Evolutionary conservation across 2,113 vertebrate genomes (phyloP), one percentile per base, ranked within the genome.

Genomic region (Syngnathus floridae): DNA sequence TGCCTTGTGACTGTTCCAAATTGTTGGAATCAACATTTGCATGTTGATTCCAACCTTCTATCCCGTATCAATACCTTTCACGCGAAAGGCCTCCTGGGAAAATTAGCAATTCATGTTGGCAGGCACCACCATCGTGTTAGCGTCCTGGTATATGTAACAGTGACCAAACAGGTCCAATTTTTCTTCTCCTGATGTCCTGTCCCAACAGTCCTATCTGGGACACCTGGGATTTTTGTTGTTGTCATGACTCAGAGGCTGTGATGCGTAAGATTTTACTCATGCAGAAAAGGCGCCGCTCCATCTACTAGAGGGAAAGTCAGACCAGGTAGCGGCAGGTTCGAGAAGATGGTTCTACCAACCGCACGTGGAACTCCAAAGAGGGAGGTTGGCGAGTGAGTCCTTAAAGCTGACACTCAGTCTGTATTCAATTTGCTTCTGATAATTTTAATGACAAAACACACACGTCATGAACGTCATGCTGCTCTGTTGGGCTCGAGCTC

Each of bases 231-330:
- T 9, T 3, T 16, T 36, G 26, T 35, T 5, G 12, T 12, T 35
- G 0, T 8, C 26, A 19, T 80, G 82, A 84, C 13, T 84, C 80
- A 82, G 46, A 45, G 54, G 66, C 64, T 31, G 26, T 31, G 26
- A 65, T 1, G 46, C 66, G 36, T 26, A 17, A 74, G 26, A 73
- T 67, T 73, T 69, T 62, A 69, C 70, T 78, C 74, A 62, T 66
- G 61, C 65, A 35, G 7, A 19, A 64, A 70, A 11, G 26, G 22
- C 22, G 26, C 22, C 5, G 52, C 5, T 5, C 12, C 5, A 36
- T 54, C n/a, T 48, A 40, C 36, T 35, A 26, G 35, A 9, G 35
- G 16, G 21, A 26, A 22, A 54, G 31, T 19, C 17, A 55, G 52
- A 55, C 26, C 57, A 38, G 17, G 12, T 59, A 22, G 37, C n/a